Evolutionary conservation across 2,797 vertebrate species (phyloP).

Genomic region (Centroberyx gerrardi): DNA sequence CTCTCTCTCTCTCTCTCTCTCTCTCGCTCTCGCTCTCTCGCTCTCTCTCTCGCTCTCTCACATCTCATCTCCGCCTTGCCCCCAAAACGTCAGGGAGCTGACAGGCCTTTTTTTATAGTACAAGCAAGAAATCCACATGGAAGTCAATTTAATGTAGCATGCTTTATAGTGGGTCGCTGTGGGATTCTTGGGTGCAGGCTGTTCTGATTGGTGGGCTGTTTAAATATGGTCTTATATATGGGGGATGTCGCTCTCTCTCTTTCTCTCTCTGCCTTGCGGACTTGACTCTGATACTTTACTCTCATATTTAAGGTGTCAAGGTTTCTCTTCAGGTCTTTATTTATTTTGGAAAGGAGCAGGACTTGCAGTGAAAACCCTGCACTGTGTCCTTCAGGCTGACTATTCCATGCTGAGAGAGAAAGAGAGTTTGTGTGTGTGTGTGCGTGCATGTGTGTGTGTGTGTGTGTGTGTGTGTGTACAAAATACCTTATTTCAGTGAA

Average conservation of each 20-base stretch:
- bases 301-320: slow-evolving; percentile 48
- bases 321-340: slow-evolving; percentile 41
- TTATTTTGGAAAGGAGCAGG: slow-evolving; percentile 64
- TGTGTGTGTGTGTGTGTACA: slow-evolving; percentile 6
- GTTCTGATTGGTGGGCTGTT: slow-evolving; percentile 51
- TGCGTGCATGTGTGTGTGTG: slow-evolving; percentile 2
- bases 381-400: slow-evolving; percentile 48
- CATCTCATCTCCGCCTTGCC: slow-evolving; percentile 66
- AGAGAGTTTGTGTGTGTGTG: slow-evolving; percentile 17
- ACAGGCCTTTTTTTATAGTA: slow-evolving; percentile 70
- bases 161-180: slow-evolving; percentile 53
- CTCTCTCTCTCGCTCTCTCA: slow-evolving; percentile 40
- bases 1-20: slow-evolving; percentile 32
- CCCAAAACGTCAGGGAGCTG: slow-evolving; percentile 77
- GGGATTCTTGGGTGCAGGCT: slow-evolving; percentile 38
- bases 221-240: slow-evolving; percentile 46
- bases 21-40: slow-evolving; percentile 27
- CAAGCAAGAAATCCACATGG: slow-evolving; percentile 70
- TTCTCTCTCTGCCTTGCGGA: slow-evolving; percentile 11
- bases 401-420: slow-evolving; percentile 22
- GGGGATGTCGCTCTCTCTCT: slow-evolving; percentile 26
- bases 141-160: slow-evolving; percentile 70
- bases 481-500: too few relatives aligned
- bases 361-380: slow-evolving; percentile 50
- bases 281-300: slow-evolving; percentile 30